Evolutionary conservation across 2,797 vertebrate species (phyloP).

Genomic region (Euthynnus affinis): DNA sequence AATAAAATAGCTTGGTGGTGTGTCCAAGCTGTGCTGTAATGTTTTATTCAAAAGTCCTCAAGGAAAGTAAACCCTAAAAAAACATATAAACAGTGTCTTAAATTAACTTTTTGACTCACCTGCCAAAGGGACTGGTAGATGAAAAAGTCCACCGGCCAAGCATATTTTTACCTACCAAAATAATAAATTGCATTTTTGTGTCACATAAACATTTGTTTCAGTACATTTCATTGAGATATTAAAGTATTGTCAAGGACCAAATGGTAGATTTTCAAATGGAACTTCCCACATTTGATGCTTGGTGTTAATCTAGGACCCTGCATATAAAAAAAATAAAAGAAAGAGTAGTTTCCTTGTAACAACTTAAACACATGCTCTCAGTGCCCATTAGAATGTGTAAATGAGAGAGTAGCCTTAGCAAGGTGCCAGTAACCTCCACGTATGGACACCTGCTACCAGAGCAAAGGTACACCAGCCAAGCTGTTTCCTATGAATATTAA

Average conservation of each 20-base stretch:
- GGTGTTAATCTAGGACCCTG: too few species aligned
- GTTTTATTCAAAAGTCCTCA: slow-evolving; percentile 57
- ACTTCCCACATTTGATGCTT: too few species aligned
- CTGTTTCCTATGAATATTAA: slow-evolving; percentile 79
- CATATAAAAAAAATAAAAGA: slow-evolving; percentile 1
- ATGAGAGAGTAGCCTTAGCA: slow-evolving; percentile 51
- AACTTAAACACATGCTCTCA: slow-evolving; percentile 62
- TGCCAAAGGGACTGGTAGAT: too few species aligned
- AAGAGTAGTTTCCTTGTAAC: slow-evolving; percentile 30
- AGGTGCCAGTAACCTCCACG: slow-evolving; percentile 24
- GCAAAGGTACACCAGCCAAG: slow-evolving; percentile 73
- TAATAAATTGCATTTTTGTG: too few species aligned
- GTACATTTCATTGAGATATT: too few species aligned
- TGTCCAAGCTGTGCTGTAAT: slow-evolving; percentile 40
- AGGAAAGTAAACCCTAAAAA: slow-evolving; percentile 34
- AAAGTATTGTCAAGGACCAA: too few species aligned
- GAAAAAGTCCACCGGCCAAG: too few species aligned
- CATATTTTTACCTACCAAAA: too few species aligned
- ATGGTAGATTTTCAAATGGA: not conserved
- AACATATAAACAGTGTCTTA: not conserved
- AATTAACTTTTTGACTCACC: too few species aligned
- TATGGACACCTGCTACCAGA: slow-evolving; percentile 76
- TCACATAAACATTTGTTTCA: too few species aligned
- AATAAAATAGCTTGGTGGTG: slow-evolving; percentile 15
- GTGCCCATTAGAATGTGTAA: slow-evolving; percentile 69